Evolutionary conservation across 2,888 invertebrate species (phyloP).

Genomic region (Kryphioiulus occultus): DNA sequence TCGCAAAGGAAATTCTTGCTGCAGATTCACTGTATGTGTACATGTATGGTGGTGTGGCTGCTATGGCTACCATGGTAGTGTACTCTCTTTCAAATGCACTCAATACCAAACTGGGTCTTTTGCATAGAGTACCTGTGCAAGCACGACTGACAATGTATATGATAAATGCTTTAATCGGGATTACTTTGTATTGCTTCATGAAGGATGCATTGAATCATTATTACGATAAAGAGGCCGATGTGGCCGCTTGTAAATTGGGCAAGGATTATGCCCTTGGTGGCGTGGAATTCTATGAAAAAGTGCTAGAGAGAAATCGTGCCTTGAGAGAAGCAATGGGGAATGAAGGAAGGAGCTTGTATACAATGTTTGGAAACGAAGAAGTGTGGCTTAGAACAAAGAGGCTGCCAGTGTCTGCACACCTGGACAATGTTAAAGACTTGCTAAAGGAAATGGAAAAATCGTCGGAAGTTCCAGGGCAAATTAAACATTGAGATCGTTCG

Average conservation of each 20-base stretch:
- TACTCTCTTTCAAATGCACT: slow-evolving; percentile 67
- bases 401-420: slow-evolving; percentile 68
- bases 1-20: slow-evolving; percentile 77
- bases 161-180: slow-evolving; percentile 68
- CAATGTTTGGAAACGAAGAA: slow-evolving; percentile 75
- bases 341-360: slow-evolving; percentile 71
- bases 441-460: background rate
- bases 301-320: slow-evolving; percentile 76
- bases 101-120: slow-evolving; percentile 69
- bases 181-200: slow-evolving; percentile 70
- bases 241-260: slow-evolving; percentile 69
- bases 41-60: slow-evolving; percentile 68
- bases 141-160: slow-evolving; percentile 67
- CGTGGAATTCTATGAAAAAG: slow-evolving; percentile 77
- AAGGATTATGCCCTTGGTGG: slow-evolving; percentile 75
- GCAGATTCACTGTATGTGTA: slow-evolving; percentile 69
- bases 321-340: slow-evolving; percentile 72
- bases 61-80: slow-evolving; percentile 65
- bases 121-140: background rate
- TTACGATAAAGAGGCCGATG: slow-evolving; percentile 72
- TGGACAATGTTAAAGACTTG: slow-evolving; percentile 56
- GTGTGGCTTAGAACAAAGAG: slow-evolving; percentile 72
- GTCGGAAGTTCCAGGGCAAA: background rate
- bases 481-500: background rate
- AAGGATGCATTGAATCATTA: slow-evolving; percentile 72